These are phyloP conservation scores for Malurus elegans DNA, from an alignment of 2,113 vertebrate species.

Conservation along the genomic window DNA sequence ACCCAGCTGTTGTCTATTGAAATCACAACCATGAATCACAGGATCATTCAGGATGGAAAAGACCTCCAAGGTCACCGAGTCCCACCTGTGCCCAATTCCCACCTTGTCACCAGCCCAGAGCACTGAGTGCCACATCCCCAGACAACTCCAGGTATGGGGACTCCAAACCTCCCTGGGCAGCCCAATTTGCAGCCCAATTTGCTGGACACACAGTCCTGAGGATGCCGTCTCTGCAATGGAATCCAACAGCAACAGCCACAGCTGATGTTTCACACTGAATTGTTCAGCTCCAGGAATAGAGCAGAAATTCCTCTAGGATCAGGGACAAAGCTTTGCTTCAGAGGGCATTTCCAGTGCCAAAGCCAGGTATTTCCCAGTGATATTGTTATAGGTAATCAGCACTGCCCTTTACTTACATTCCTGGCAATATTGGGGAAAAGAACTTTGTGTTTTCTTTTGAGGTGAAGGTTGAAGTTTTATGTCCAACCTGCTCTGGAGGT, in stretches of 20 bases:
- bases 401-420: not conserved
- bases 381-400: not conserved
- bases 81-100: no score
- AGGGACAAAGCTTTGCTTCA: not conserved
- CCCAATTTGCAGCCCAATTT: not conserved
- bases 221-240: not conserved
- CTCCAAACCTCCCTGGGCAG: not conserved
- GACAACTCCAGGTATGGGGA: not conserved
- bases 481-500: not conserved
- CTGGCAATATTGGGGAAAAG: not conserved
- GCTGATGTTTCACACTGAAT: not conserved
- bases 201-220: not conserved
- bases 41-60: not conserved
- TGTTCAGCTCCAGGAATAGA: not conserved
- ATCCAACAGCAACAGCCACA: accelerated
- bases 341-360: not conserved
- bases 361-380: not conserved
- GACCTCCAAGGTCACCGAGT: not conserved
- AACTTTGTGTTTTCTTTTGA: not conserved
- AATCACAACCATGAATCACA: not conserved
- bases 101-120: not conserved
- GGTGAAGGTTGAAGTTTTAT: not conserved
- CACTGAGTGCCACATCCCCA: accelerated
- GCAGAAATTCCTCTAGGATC: not conserved
- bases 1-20: not conserved